Evolutionary conservation across 2,113 vertebrate species (phyloP).

Genomic region (Serinus canaria): DNA sequence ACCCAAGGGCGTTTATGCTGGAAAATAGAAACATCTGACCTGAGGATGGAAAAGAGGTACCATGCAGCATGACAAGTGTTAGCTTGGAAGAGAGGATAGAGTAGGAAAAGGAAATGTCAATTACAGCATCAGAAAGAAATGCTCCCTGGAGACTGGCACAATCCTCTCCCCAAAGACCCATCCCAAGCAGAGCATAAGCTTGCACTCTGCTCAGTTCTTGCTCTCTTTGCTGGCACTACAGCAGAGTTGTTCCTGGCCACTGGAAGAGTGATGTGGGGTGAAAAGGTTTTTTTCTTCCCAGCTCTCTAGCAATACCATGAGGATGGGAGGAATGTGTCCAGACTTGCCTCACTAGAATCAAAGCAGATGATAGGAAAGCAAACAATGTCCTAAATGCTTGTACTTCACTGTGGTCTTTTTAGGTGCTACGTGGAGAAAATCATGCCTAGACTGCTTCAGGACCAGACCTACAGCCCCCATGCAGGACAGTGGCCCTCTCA

Average conservation of each 20-base stretch:
- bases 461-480: rapidly evolving
- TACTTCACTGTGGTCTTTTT: background rate
- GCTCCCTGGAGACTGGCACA: background rate
- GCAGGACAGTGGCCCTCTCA: background rate
- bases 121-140: background rate
- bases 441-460: rapidly evolving
- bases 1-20: rapidly evolving
- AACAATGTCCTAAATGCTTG: background rate
- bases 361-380: background rate
- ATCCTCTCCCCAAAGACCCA: rapidly evolving
- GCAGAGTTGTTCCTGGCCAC: background rate
- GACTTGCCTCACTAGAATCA: background rate
- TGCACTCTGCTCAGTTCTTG: background rate
- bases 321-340: background rate
- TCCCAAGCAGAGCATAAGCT: background rate
- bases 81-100: background rate
- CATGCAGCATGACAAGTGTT: background rate
- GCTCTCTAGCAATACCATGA: background rate
- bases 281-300: background rate
- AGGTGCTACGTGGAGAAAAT: background rate
- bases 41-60: background rate
- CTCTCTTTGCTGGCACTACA: background rate
- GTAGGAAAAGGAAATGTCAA: background rate
- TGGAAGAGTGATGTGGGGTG: background rate
- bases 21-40: background rate